These are phyloP conservation scores for Oryzias javanicus DNA, from an alignment of 2,113 vertebrate species.

Conservation along the genomic window DNA sequence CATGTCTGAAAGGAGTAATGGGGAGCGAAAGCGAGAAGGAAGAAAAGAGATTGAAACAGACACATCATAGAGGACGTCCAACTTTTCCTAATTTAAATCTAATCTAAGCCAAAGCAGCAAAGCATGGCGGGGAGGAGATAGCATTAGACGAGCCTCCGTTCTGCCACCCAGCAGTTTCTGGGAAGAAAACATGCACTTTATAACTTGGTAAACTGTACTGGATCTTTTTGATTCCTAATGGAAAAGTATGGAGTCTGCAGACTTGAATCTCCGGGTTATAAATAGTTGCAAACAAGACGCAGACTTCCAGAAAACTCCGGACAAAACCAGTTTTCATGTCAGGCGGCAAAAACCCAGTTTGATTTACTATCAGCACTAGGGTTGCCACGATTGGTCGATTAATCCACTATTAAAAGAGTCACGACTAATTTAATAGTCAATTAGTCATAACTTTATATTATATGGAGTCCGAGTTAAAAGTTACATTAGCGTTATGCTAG, in stretches of 20 bases:
- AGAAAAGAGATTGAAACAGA: slow-evolving; percentile 53
- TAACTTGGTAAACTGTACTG: slow-evolving; percentile 39
- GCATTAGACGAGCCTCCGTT: slow-evolving; percentile 36
- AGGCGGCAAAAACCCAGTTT: slow-evolving; percentile 8
- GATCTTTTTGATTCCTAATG: slow-evolving; percentile 12
- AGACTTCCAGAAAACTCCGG: slow-evolving; percentile 26
- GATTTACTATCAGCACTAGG: slow-evolving; percentile 12
- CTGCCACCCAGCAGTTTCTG: slow-evolving; percentile 34
- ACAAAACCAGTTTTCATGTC: slow-evolving; percentile 25
- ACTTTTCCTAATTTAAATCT: slow-evolving; percentile 64
- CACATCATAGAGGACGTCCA: slow-evolving; percentile 48
- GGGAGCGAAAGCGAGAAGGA: slow-evolving; percentile 59
- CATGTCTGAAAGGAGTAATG: slow-evolving; percentile 39
- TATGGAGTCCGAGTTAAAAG: too few species aligned
- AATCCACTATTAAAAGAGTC: too few species aligned
- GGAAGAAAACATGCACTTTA: slow-evolving; percentile 22
- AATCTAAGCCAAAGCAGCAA: slow-evolving; percentile 58
- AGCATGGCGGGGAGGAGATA: slow-evolving; percentile 38
- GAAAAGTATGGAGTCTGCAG: slow-evolving; percentile 22
- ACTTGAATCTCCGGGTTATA: slow-evolving; percentile 23
- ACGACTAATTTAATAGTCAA: too few species aligned
- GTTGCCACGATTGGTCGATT: too few species aligned
- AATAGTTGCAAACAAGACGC: slow-evolving; percentile 26
- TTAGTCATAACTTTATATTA: too few species aligned
- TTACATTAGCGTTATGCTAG: too few species aligned